Percentiles rank a stretch among this genome's conserved stretches.
Evolutionary conservation across 2,797 vertebrate species (phyloP).

Genomic region (Eutrigla gurnardus): DNA sequence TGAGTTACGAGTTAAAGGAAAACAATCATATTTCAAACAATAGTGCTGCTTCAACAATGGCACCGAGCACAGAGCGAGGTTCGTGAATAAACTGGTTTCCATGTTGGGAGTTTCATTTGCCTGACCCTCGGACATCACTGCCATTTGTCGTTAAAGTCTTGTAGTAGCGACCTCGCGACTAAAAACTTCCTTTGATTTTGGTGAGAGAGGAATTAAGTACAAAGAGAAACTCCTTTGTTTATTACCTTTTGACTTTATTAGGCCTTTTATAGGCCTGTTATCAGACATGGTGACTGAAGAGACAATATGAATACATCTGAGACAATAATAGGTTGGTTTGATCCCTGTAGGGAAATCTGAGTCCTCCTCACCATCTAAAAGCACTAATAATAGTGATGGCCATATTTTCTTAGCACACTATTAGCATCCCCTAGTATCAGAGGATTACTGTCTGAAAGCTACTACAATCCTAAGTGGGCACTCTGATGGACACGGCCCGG

Average conservation of each 20-base stretch:
- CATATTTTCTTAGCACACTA: neutral
- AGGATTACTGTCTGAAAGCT: conserved; percentile 10
- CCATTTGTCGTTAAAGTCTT: too few relatives aligned
- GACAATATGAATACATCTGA: conserved; percentile 21
- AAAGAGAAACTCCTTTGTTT: conserved; percentile 13
- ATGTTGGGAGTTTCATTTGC: neutral
- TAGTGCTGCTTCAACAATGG: neutral
- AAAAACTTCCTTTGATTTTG: neutral
- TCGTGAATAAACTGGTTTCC: neutral
- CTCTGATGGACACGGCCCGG: neutral
- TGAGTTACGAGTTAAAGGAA: neutral
- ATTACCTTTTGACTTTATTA: conserved; percentile 39
- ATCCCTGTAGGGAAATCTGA: conserved; percentile 4
- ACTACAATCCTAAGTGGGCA: neutral
- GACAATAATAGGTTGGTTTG: conserved; percentile 11
- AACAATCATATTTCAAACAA: neutral
- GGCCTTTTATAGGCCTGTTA: conserved; percentile 23
- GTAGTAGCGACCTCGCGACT: neutral
- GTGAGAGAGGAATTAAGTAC: neutral
- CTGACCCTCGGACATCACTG: neutral
- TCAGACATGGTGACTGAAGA: conserved; percentile 20
- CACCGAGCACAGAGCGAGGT: neutral
- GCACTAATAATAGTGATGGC: neutral
- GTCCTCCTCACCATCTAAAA: neutral
- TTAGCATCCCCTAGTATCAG: neutral